Evolutionary conservation across 2,797 vertebrate species (phyloP).

Genomic region (Octomys mimax): DNA sequence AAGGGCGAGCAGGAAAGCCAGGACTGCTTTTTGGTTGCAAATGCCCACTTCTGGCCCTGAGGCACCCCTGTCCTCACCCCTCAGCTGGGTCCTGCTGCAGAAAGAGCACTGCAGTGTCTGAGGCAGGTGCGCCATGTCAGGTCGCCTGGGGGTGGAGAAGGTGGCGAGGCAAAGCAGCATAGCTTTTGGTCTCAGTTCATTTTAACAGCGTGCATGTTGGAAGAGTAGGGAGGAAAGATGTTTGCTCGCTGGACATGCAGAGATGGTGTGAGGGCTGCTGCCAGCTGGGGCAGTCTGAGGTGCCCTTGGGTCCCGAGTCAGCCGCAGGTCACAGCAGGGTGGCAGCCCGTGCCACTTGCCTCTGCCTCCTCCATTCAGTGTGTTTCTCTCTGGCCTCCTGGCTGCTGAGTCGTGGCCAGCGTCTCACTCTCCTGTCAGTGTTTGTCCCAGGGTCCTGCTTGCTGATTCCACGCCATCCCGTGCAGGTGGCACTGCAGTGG

Average conservation of each 20-base stretch:
- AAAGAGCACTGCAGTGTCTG: background rate
- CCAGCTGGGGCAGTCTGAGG: background rate
- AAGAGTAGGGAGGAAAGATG: background rate
- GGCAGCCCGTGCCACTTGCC: background rate
- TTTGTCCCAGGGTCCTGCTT: background rate
- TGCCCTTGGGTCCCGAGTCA: background rate
- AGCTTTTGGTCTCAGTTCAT: background rate
- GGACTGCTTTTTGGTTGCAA: background rate
- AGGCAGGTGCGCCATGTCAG: fast-evolving
- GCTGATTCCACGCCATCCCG: background rate
- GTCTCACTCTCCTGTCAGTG: background rate
- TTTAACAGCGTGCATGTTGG: background rate
- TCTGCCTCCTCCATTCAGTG: background rate
- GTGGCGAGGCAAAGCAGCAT: background rate
- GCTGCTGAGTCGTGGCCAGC: background rate
- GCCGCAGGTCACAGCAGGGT: background rate
- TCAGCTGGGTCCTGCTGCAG: background rate
- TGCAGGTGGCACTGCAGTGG: background rate
- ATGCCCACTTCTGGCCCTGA: background rate
- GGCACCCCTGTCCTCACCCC: background rate
- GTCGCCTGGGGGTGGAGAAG: background rate
- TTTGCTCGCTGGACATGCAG: background rate
- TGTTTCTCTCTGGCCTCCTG: background rate
- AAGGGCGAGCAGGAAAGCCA: background rate
- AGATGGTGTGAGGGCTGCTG: background rate